Evolutionary conservation across 2,113 vertebrate genomes (phyloP), one percentile per base, ranked within the genome.

Genomic region (Macquaria ambigua): DNA sequence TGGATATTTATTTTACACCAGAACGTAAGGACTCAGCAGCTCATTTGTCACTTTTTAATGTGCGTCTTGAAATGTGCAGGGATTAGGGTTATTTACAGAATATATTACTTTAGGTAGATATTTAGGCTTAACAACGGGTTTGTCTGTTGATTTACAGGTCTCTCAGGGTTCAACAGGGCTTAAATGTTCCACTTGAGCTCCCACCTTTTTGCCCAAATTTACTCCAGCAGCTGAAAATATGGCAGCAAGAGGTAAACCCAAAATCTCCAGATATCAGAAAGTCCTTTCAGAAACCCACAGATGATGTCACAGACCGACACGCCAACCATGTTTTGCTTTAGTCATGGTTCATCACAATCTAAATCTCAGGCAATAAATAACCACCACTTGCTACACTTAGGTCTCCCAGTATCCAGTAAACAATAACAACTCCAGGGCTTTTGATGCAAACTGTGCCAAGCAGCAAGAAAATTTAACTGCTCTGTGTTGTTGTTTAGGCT

Each of bases 401-500:
- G 56, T 48, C 23, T 59, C 31, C 59, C 41, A 70, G 6, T 55
- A 67, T 62, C 55, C 16, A 56, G 31, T 73, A 58, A 77, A 83
- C 63, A 67, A 39, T 16, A 76, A 66, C 39, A 78, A 23, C 69
- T 81, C 53, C 69, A 43, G 79, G 70, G 56, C 53, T 67, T 55
- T 66, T 59, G 28, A 81, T 74, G 64, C 63, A 78, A 81, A 71
- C 78, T 72, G 69, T 78, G 69, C 77, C 53, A 72, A 67, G n/a
- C 70, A 52, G 77, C 81, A 23, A 46, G 41, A 63, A 62, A 84
- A 71, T 25, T 25, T 21, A 67, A 63, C 55, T 41, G 20, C n/a
- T 66, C 59, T 3, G 1, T 67, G 41, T 34, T 79, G 70, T 68
- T 79, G 70, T 62, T 64, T 39, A n/a, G n/a, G n/a, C n/a, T n/a